phyloP scores from a whole-genome alignment of 2,113 vertebrate species.

The Uria aalge region DNA sequence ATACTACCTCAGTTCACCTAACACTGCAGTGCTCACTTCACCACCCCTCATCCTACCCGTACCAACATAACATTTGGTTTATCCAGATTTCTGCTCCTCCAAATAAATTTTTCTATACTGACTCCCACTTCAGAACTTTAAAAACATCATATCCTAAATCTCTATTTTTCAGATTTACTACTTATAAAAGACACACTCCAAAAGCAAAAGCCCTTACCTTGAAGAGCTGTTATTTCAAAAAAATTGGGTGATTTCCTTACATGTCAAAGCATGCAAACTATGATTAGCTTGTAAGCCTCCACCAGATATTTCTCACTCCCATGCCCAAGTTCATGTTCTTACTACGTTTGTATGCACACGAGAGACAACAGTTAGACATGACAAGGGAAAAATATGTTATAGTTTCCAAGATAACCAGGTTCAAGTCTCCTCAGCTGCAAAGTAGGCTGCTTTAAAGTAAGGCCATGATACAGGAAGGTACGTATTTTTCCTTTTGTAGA shows the following conservation, averaged over 20 bases:
- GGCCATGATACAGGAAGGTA: neutral
- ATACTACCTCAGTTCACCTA: neutral
- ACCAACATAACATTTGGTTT: neutral
- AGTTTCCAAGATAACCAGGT: neutral
- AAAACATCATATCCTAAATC: neutral
- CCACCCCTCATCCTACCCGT: neutral
- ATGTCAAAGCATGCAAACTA: neutral
- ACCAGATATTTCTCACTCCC: neutral
- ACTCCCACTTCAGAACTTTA: neutral
- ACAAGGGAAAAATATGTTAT: neutral
- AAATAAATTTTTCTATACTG: neutral
- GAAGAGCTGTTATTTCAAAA: neutral
- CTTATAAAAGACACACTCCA: neutral
- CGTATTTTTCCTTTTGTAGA: rapidly evolving
- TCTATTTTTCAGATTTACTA: neutral
- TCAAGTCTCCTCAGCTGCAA: neutral
- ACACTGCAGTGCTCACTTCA: neutral
- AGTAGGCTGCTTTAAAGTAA: neutral
- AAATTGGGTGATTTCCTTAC: neutral
- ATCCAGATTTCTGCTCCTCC: neutral
- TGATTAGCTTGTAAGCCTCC: neutral
- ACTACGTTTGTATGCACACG: neutral
- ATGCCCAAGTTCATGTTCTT: neutral
- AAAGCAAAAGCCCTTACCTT: neutral
- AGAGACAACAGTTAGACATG: neutral